Evolutionary conservation across 2,113 vertebrate genomes (phyloP).

Genomic region (Paracanthobrama guichenoti): DNA sequence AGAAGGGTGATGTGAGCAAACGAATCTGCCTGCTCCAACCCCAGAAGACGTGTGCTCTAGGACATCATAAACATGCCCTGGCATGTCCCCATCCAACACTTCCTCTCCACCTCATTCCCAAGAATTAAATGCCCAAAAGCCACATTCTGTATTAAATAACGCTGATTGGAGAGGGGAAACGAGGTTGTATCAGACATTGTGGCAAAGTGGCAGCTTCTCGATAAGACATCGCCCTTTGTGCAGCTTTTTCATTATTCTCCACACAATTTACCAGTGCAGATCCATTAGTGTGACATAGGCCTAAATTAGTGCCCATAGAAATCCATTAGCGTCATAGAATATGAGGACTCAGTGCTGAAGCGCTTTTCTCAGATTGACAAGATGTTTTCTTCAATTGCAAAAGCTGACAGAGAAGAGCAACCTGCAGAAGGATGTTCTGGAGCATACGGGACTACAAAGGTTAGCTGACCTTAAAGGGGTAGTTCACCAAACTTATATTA

Average conservation of each 20-base stretch:
- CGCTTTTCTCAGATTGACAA: conserved; percentile 36
- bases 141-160: conserved; percentile 40
- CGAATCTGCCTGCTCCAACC: not conserved
- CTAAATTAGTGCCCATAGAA: conserved; percentile 36
- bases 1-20: not conserved
- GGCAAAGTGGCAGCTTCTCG: not conserved
- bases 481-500: not conserved
- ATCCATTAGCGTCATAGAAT: conserved; percentile 38
- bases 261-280: conserved; percentile 14
- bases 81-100: conserved; percentile 39
- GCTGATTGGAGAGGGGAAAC: conserved; percentile 33
- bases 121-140: conserved; percentile 42
- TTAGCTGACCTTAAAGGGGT: not conserved
- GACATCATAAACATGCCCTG: conserved; percentile 36
- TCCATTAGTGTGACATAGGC: conserved; percentile 34
- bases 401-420: conserved; percentile 17
- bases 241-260: conserved; percentile 37
- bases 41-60: not conserved
- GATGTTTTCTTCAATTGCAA: conserved; percentile 11
- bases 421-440: not conserved
- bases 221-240: conserved; percentile 33
- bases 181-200: conserved; percentile 28
- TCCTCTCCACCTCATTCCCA: conserved; percentile 16
- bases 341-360: conserved; percentile 6
- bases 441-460: not conserved